Evolutionary conservation across 2,888 invertebrate species (phyloP).

Genomic region (Oscheius myriophilus): DNA sequence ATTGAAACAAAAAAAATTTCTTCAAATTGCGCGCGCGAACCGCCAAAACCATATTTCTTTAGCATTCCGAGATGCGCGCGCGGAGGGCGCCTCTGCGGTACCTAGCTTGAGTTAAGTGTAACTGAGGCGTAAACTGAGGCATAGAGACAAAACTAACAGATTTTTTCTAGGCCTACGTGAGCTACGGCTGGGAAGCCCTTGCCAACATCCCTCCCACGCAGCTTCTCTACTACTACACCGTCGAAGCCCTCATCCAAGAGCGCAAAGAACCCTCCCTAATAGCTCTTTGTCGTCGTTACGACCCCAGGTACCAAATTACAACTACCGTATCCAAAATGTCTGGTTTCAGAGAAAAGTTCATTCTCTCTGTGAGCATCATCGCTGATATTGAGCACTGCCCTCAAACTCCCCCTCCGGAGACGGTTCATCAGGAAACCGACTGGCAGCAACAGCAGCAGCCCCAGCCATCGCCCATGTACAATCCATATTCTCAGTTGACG

Average conservation of each 20-base stretch:
- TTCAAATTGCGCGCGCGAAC: too few relatives aligned
- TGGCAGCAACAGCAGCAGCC: not conserved
- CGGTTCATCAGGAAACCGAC: constrained; percentile 10
- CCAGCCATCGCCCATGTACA: constrained; percentile 6
- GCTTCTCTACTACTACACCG: constrained; percentile 69
- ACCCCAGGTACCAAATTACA: constrained; percentile 72
- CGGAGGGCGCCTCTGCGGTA: too few relatives aligned
- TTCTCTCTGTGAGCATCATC: constrained; percentile 76
- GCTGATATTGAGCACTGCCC: constrained; percentile 71
- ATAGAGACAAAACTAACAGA: not conserved
- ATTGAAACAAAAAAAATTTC: too few relatives aligned
- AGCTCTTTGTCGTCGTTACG: constrained; percentile 85
- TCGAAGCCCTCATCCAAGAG: constrained; percentile 56
- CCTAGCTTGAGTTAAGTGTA: too few relatives aligned
- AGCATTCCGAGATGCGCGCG: too few relatives aligned
- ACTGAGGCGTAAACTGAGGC: not conserved
- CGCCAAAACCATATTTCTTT: too few relatives aligned
- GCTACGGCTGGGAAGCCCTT: constrained; percentile 80
- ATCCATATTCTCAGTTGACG: constrained; percentile 29
- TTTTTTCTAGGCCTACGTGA: constrained; percentile 51
- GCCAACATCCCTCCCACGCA: constrained; percentile 75
- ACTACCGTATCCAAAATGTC: not conserved
- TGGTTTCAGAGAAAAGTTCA: constrained; percentile 81
- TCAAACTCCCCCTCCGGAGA: constrained; percentile 67
- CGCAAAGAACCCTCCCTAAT: constrained; percentile 68